Conservation (phyloP, 2,888 invertebrate genomes). For the Diarsia rubi region DNA sequence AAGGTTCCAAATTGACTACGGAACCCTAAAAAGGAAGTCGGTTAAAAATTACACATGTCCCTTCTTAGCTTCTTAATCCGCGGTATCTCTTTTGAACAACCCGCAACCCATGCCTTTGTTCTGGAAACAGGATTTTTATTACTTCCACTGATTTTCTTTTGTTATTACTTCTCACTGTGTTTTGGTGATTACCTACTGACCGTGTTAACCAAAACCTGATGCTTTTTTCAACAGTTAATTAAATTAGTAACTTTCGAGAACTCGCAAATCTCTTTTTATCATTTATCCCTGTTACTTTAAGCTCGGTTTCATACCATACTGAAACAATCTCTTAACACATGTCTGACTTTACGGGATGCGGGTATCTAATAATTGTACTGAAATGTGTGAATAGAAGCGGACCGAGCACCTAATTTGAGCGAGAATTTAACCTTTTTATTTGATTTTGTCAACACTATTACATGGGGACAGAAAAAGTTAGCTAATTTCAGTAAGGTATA, state of each 20-base stretch:
- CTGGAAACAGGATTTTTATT: not conserved
- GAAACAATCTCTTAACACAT: constrained; percentile 11
- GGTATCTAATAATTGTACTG: constrained; percentile 6
- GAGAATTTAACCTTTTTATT: constrained; percentile 2
- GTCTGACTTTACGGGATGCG: not conserved
- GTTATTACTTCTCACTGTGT: not conserved
- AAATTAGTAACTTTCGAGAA: not conserved
- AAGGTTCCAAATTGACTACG: too few species aligned
- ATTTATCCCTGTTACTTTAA: not conserved
- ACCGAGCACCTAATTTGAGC: not conserved
- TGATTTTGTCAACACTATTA: not conserved
- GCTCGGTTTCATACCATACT: not conserved
- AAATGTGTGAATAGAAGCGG: constrained; percentile 2
- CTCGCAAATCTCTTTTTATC: not conserved
- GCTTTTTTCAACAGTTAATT: not conserved
- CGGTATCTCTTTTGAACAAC: too few species aligned
- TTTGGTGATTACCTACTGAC: not conserved
- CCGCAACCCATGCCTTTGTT: not conserved
- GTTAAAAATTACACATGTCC: too few species aligned
- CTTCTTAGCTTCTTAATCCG: too few species aligned
- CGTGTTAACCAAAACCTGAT: not conserved
- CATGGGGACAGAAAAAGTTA: not conserved
- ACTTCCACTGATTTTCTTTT: not conserved
- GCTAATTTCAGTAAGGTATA: not conserved
- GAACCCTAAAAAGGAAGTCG: too few species aligned